Evolutionary conservation across 2,113 vertebrate species (phyloP).

Genomic region (Pangasianodon gigas): DNA sequence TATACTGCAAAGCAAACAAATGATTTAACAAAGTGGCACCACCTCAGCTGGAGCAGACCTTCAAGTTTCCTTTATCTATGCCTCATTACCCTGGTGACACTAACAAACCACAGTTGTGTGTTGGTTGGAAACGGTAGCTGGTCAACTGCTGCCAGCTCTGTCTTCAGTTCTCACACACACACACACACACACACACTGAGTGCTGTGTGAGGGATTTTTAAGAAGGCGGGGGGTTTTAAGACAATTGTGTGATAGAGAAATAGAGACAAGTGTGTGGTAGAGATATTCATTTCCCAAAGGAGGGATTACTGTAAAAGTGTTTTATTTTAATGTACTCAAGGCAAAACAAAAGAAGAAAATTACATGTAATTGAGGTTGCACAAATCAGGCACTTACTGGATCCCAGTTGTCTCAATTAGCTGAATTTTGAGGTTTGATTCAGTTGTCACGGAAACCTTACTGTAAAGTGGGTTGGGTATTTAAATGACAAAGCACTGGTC

Average conservation of each 20-base stretch:
- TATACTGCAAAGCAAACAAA: slow-evolving; percentile 8
- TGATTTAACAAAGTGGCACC: not conserved
- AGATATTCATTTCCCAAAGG: not conserved
- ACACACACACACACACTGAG: not conserved
- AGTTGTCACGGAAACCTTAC: slow-evolving; percentile 32
- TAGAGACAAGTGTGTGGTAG: not conserved
- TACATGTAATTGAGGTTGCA: not conserved
- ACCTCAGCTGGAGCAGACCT: slow-evolving; percentile 11
- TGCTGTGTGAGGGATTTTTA: not conserved
- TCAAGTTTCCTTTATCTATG: slow-evolving; percentile 51
- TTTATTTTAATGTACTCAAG: not conserved
- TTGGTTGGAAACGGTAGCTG: slow-evolving; percentile 49
- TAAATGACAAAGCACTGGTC: not conserved
- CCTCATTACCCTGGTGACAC: slow-evolving; percentile 48
- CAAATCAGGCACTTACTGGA: slow-evolving; percentile 1
- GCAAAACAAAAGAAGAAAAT: not conserved
- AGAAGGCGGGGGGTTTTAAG: not conserved
- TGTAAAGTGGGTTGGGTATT: slow-evolving; percentile 14
- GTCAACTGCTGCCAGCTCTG: slow-evolving; percentile 36
- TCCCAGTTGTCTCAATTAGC: slow-evolving; percentile 27
- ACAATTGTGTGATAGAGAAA: not conserved
- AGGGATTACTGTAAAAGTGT: not conserved
- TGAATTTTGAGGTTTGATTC: slow-evolving; percentile 8
- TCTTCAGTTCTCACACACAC: slow-evolving; percentile 18
- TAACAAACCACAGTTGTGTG: slow-evolving; percentile 54